A percentile compares a stretch with the other conserved stretches of the same genome.
phyloP scores from a whole-genome alignment of 2,113 vertebrate genomes.

The Anoura caudifer region DNA sequence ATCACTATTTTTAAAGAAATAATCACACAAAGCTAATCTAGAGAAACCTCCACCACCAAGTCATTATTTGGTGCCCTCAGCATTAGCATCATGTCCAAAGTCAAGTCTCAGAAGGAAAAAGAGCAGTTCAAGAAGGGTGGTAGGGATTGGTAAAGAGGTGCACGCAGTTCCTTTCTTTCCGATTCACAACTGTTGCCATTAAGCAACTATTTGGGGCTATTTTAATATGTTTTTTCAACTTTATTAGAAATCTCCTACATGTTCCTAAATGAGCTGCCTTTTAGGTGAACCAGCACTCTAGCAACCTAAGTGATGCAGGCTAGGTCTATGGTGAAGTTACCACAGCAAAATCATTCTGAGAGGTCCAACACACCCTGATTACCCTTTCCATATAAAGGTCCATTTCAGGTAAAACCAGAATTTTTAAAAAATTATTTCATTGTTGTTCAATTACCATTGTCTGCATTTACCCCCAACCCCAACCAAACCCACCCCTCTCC shows the following conservation, averaged over 20 bases:
- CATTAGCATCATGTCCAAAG: background rate
- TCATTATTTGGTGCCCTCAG: rapidly evolving
- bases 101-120: background rate
- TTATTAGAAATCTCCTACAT: background rate
- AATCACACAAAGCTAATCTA: background rate
- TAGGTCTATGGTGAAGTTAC: background rate
- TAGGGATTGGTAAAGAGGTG: rapidly evolving
- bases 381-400: background rate
- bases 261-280: too few relatives aligned
- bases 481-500: too few relatives aligned
- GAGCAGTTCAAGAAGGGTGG: background rate
- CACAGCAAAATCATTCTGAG: background rate
- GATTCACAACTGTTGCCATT: background rate
- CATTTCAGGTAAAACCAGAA: background rate
- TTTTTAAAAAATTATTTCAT: background rate
- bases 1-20: background rate
- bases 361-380: background rate
- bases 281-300: background rate
- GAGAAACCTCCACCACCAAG: background rate
- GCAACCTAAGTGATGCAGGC: background rate
- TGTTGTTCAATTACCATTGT: too few relatives aligned
- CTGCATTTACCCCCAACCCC: too few relatives aligned
- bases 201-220: background rate
- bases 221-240: background rate
- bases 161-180: too few relatives aligned